Evolutionary conservation across 2,888 invertebrate genomes (phyloP), one percentile per base, ranked within the genome.

Genomic region (Drosophila imparisetae): DNA sequence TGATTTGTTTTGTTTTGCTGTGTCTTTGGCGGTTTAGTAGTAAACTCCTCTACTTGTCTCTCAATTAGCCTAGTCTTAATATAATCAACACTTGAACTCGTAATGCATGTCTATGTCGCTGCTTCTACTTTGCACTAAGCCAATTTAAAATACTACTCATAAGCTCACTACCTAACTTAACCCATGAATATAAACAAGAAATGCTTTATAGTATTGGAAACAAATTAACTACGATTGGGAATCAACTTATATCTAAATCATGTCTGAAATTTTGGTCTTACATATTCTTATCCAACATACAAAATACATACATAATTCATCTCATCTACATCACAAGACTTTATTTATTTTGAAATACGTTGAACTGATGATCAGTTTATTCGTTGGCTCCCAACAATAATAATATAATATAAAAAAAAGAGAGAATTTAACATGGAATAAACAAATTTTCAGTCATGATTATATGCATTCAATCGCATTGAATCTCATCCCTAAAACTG

Each of bases 31-130:
- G 78, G 72, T 65, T 81, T 66, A 60, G 75, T 83, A 70, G 81
- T 80, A 72, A 79, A 83, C 90, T 88, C 90, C 91, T 86, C 88
- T 86, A 80, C 86, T 89, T 82, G 85, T 72, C 63, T 78, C 67
- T 78, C 59, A 67, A 75, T 66, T 66, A 66, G 70, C 53, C 53
- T 55, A 54, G 52, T 68, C 38, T 66, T 48, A 42, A 59, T 61
- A 24, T 61, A 69, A 61, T 58, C 54, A 36, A 65, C 42, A 78
- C 67, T 81, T 80, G 67, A 78, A 66, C 65, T 67, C 55, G 29
- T 83, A 84, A 76, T 80, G 89, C 87, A 84, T 86, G 88, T 63
- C 72, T 68, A 69, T 54, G 68, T 68, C 59, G 78, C 62, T 68
- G 85, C 74, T 77, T 75, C 69, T 61, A 58, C 72, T 74, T 84